Evolutionary conservation across 2,797 vertebrate genomes (phyloP), one percentile per base, ranked within the genome.

Genomic region (Enteromius fasciolatus): DNA sequence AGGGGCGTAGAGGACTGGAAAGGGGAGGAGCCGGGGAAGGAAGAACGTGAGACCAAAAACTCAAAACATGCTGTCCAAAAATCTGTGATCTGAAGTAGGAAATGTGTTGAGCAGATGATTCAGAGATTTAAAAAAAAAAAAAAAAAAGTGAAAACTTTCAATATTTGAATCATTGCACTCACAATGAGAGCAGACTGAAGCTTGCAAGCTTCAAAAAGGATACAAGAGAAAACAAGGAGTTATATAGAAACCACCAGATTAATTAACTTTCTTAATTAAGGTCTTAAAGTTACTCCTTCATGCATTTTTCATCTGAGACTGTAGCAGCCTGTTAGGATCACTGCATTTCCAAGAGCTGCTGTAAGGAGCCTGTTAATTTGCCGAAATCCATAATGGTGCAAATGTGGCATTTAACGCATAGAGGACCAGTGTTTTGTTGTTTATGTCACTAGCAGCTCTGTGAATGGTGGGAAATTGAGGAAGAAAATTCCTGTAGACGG

Each of bases 21-120:
- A 86, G 78, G 81, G 85, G 80, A 59, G 80, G 33, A 9, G 83
- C 78, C 17, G 28, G 46, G 44, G 12, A 41, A 81, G 67, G 82
- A 85, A 84, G 80, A 79, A 20, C 44, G 15, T 36, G 52, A 50
- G 46, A 75, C 4, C 31, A 77, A 54, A 76, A 73, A 54, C 72
- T 31, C 44, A 41, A 61, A 82, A 81, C 84, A 88, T 18, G 20
- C 28, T 20, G 25, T 63, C 28, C 25, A 61, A 50, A 73, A 81
- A 66, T 5, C 50, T 15, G 79, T 3, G 39, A 82, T 39, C 15
- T 78, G 12, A 54, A 52, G 20, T 76, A 23, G 5, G 12, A 83
- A 64, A 66, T 72, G 69, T 74, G 44, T 74, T 33, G 14, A 64
- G 44, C 69, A 39, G 12, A 52, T 50, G 20, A 81, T 46, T 72